A percentile compares a stretch with the other conserved stretches of the same genome.
These are phyloP conservation scores for Clunio marinus DNA, from an alignment of 2,888 invertebrate genomes.

Conservation along the genomic window DNA sequence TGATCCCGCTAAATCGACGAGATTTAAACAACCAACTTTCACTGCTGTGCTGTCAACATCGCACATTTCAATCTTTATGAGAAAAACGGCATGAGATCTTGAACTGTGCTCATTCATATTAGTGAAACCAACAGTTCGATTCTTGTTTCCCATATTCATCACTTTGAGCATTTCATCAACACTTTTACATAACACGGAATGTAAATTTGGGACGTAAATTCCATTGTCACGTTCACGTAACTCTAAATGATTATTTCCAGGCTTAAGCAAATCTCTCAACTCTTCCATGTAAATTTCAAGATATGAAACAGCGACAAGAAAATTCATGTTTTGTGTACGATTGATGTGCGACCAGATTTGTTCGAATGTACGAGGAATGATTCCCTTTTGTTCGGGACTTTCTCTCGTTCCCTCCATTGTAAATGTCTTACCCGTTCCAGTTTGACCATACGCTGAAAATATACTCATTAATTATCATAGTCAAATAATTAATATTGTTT, in stretches of 20 bases:
- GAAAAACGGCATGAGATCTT: constrained; percentile 96
- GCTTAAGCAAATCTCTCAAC: constrained; percentile 69
- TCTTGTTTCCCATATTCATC: constrained; percentile 89
- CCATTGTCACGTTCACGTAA: constrained; percentile 70
- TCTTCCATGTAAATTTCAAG: constrained; percentile 96
- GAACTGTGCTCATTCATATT: constrained; percentile 99
- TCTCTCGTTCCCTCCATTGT: constrained; percentile 66
- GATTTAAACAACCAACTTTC: constrained; percentile 90
- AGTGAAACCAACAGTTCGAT: constrained; percentile 91
- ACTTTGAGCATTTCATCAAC: constrained; percentile 89
- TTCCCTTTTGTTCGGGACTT: constrained; percentile 69
- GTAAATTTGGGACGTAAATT: constrained; percentile 92
- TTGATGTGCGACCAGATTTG: constrained; percentile 95
- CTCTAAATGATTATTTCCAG: constrained; percentile 55
- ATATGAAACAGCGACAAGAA: constrained; percentile 93
- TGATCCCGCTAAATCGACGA: constrained; percentile 97
- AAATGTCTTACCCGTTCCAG: constrained; percentile 84
- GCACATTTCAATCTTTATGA: constrained; percentile 94
- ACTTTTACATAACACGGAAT: constrained; percentile 90
- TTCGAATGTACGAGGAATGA: constrained; percentile 94
- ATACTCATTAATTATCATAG: no score
- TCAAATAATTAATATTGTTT: constrained; percentile 53
- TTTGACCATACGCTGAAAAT: constrained; percentile 76
- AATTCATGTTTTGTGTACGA: constrained; percentile 87
- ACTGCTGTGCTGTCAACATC: constrained; percentile 58